Evolutionary conservation across 2,797 vertebrate genomes (phyloP), one percentile per base, ranked within the genome.

Genomic region (Sebastes diaconus): DNA sequence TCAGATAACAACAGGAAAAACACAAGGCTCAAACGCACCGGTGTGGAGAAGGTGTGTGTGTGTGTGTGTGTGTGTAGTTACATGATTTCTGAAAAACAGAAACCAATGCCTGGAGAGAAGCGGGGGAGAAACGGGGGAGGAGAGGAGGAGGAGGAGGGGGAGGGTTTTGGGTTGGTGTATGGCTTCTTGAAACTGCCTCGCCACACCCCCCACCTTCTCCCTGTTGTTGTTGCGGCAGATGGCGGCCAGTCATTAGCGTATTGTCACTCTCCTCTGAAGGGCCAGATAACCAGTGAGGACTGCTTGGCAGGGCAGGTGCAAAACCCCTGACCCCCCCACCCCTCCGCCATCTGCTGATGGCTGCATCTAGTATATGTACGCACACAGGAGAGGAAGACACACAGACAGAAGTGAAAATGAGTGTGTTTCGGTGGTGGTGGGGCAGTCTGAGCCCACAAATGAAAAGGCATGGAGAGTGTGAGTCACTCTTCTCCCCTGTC

Each of bases 271-370:
- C 90, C 16, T 76, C 92, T 87, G 93, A 96, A 93, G 93, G 95
- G 95, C 94, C 93, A 93, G 95, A 96, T 96, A 95, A 95, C 95
- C 91, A 95, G 94, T 87, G 93, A 91, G 80, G 82, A 90, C 76
- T 93, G 94, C 96, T 96, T 94, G 91, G 93, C 90, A 92, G 84
- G 93, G 96, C 96, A 97, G 97, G 96, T 96, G 95, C 96, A 95
- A 87, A 96, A 96, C 94, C 94, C 90, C 91, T 92, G 94, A 94
- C 95, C 94, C 95, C 90, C 94, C 96, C 95, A 6, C 94, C 70
- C 75, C 83, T 69, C 73, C 73, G 78, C 93, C 92, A 94, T 94
- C 91, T 90, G 90, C 89, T 91, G 75, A 90, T 73, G 75, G 60
- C 77, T 88, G 73, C 52, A 61, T 79, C 69, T 79, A 72, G 72